Evolutionary conservation across 2,797 vertebrate species (phyloP), one percentile per base, ranked within the genome.

Genomic region (Clarias fuscus): DNA sequence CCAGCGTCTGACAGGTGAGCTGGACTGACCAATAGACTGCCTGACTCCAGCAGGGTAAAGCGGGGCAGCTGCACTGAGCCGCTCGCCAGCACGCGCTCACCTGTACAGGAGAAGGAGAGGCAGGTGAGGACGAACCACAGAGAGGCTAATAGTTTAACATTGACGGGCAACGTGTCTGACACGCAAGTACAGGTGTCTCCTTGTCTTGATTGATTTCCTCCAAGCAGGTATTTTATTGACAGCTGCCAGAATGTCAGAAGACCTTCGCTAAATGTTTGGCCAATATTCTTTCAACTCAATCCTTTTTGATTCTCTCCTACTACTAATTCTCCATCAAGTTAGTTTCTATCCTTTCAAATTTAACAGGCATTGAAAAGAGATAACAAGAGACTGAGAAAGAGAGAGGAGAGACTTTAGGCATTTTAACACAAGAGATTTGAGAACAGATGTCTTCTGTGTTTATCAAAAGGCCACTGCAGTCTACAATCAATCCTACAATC

Each of bases 31-130:
- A 99, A 97, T 53, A 99, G 95, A 68, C 98, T 99, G 84, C 98
- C 98, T 0, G 98, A 99, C 92, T 99, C 98, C 56, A 99, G 96
- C 75, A 99, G 94, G 0, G 98, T 99, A 93, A 99, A 99, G 3
- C 98, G 95, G 0, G 98, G 97, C 86, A 99, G 95, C 94, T 99
- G 98, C 75, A 99, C 96, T 0, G 98, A 99, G 43, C 98, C 98
- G 0, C 98, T 99, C 91, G 98, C 98, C 94, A 99, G 90, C 88
- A 99, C 95, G 3, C 96, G 95, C 90, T 99, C 98, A 81, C 97
- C 98, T 99, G 62, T 5, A 30, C 24, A 85, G 56, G 70, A 13
- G 4, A 37, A 37, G 37, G 37, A 53, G 15, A 73, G 62, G 22
- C 37, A 48, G 76, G 48, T 84, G 43, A 86, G 86, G 68, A 72